Evolutionary conservation across 2,888 invertebrate species (phyloP).

Genomic region (Drymonia ruficornis): DNA sequence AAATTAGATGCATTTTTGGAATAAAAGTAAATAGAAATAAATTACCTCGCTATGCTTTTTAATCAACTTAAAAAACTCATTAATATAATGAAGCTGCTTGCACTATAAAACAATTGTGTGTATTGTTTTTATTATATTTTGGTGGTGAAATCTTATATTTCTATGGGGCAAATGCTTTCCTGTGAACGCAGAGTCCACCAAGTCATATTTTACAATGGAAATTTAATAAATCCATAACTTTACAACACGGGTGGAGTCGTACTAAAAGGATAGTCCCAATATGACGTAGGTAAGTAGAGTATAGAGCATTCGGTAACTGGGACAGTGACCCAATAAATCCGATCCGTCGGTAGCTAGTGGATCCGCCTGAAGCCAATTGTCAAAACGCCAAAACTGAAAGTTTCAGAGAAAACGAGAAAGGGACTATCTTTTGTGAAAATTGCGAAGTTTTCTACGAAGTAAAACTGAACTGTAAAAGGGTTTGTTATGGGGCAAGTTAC

Average conservation of each 20-base stretch:
- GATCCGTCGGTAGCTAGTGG: slow-evolving; percentile 23
- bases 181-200: too few relatives aligned
- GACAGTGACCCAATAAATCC: slow-evolving; percentile 51
- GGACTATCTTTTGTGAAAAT: neutral
- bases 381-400: slow-evolving; percentile 48
- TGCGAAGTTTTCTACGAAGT: neutral
- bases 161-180: too few relatives aligned
- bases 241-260: neutral
- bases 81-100: too few relatives aligned
- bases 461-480: neutral
- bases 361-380: slow-evolving; percentile 46
- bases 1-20: neutral
- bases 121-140: too few relatives aligned
- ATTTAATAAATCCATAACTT: neutral
- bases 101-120: too few relatives aligned
- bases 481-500: neutral
- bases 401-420: neutral
- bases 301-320: slow-evolving; percentile 33
- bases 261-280: neutral
- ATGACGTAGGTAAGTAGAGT: too few relatives aligned
- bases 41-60: too few relatives aligned
- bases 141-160: too few relatives aligned
- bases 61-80: too few relatives aligned
- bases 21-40: neutral
- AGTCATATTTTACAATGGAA: too few relatives aligned